Conservation (phyloP, 2,888 invertebrate genomes). For the Agapostemon virescens region DNA sequence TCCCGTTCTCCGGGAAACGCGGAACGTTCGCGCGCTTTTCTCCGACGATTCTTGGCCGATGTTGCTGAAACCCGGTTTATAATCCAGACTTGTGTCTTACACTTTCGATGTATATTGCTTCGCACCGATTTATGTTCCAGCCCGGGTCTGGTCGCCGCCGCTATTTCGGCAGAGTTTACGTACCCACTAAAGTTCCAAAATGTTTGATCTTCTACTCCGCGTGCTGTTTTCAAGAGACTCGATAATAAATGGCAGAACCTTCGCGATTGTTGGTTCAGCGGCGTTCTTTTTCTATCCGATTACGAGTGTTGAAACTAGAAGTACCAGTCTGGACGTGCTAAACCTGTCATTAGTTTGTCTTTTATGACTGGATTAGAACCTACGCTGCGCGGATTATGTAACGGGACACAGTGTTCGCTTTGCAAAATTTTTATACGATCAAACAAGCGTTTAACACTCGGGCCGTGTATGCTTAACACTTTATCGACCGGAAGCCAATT, state of each 20-base stretch:
- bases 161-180: not conserved
- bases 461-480: too few species aligned
- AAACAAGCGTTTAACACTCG: too few species aligned
- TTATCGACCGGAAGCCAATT: too few species aligned
- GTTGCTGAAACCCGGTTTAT: not conserved
- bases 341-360: too few species aligned
- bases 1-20: not conserved
- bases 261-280: not conserved
- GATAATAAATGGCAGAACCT: not conserved
- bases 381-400: too few species aligned
- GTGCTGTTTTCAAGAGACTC: not conserved
- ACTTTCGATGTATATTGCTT: slow-evolving; percentile 1
- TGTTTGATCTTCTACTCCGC: not conserved
- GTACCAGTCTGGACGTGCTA: too few species aligned
- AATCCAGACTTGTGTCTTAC: not conserved
- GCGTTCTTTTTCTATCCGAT: too few species aligned
- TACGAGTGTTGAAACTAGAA: too few species aligned
- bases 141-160: not conserved
- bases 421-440: too few species aligned
- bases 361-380: too few species aligned
- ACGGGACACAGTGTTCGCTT: too few species aligned
- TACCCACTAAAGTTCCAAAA: not conserved
- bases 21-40: slow-evolving; percentile 13
- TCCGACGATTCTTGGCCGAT: not conserved
- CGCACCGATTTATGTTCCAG: not conserved